Conservation (phyloP, 2,888 invertebrate genomes). For the Hesperia comma region DNA sequence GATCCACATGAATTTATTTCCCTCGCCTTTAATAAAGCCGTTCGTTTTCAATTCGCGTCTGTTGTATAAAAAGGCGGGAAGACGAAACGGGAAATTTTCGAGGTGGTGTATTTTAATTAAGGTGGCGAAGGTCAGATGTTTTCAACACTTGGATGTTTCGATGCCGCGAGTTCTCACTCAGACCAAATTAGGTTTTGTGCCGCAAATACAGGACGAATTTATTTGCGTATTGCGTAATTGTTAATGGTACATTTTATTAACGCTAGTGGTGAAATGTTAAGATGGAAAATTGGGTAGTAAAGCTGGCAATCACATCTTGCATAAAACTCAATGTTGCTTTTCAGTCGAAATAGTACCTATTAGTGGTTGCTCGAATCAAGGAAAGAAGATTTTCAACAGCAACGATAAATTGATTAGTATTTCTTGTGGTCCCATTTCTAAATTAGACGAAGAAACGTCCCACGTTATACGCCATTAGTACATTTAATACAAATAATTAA, state of each 20-base stretch:
- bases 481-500: too few species aligned
- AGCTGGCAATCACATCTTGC: too few species aligned
- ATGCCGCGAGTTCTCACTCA: constrained; percentile 14
- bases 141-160: constrained; percentile 6
- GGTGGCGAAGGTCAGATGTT: constrained; percentile 21
- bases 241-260: too few species aligned
- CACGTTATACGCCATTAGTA: too few species aligned
- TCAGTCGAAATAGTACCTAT: too few species aligned
- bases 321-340: too few species aligned
- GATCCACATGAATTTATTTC: constrained; percentile 30
- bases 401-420: too few species aligned
- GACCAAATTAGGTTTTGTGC: neutral
- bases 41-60: constrained; percentile 21
- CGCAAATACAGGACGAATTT: neutral
- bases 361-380: too few species aligned
- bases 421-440: too few species aligned
- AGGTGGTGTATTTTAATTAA: constrained; percentile 31
- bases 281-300: too few species aligned
- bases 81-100: constrained; percentile 20
- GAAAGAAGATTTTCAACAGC: too few species aligned
- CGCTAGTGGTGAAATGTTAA: neutral
- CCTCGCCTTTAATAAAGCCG: constrained; percentile 25
- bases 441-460: too few species aligned
- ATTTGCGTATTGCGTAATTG: neutral
- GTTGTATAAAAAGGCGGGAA: constrained; percentile 14